A percentile compares a stretch with the other conserved stretches of the same genome.
phyloP scores from a whole-genome alignment of 1,140 invertebrate genomes.

The Caerostris extrusa region DNA sequence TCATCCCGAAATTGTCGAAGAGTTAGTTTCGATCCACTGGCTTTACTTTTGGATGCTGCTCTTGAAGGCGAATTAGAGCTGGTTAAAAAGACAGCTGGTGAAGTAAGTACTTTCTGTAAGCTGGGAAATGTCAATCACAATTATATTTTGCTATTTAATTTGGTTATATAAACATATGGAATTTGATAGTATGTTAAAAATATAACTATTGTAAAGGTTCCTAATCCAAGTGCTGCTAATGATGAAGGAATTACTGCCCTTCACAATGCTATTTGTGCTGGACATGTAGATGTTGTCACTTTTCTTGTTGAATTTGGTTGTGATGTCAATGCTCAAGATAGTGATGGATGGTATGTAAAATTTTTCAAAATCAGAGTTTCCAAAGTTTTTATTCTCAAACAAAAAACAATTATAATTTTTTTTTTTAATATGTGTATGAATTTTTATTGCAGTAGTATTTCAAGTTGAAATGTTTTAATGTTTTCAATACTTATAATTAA shows the following conservation, averaged over 20 bases:
- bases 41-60: constrained; percentile 95
- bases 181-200: background rate
- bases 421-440: no score
- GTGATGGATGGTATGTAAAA: constrained; percentile 92
- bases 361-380: background rate
- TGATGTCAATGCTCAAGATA: constrained; percentile 99
- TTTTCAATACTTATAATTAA: no score
- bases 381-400: no score
- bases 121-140: no score
- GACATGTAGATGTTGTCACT: constrained; percentile 98
- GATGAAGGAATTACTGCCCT: constrained; percentile 98
- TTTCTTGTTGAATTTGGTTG: constrained; percentile 98
- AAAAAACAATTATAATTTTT: no score
- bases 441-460: background rate
- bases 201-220: constrained; percentile 81
- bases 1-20: constrained; percentile 83
- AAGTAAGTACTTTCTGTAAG: constrained; percentile 85
- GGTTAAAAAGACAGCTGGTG: constrained; percentile 95
- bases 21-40: constrained; percentile 98
- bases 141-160: no score
- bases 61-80: constrained; percentile 98
- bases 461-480: background rate
- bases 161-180: background rate
- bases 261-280: constrained; percentile 99
- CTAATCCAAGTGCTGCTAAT: constrained; percentile 96